Percentiles rank a stretch among this genome's conserved stretches.
Evolutionary conservation across 2,113 vertebrate species (phyloP).

Genomic region (Calyptommatus sinebrachiatus): DNA sequence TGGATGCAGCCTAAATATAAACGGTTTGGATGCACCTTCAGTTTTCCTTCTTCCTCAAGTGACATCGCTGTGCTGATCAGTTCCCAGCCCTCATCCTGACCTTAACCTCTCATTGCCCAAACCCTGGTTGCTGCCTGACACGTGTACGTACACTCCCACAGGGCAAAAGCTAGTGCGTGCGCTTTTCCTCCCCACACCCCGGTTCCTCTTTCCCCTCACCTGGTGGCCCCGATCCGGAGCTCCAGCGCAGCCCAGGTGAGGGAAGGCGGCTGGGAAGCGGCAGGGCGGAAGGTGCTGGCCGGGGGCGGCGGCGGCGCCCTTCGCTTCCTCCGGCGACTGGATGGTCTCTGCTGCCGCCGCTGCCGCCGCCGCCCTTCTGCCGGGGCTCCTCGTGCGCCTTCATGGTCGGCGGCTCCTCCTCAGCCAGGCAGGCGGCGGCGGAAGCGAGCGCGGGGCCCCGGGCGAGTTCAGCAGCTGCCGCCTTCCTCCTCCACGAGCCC

Average conservation of each 20-base stretch:
- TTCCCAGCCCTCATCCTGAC: background rate
- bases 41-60: background rate
- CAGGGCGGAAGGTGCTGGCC: background rate
- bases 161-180: background rate
- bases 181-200: background rate
- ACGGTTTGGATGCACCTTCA: too few species aligned
- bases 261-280: background rate
- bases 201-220: background rate
- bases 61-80: background rate
- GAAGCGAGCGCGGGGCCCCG: slow-evolving; percentile 2
- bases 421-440: background rate
- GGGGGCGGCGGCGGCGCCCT: too few species aligned
- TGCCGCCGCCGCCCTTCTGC: slow-evolving; percentile 1
- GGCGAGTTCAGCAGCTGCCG: background rate
- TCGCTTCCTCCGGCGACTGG: too few species aligned
- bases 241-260: background rate
- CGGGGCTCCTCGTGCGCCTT: background rate
- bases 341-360: too few species aligned
- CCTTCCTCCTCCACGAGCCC: slow-evolving; percentile 15
- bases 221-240: background rate
- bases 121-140: slow-evolving; percentile 27
- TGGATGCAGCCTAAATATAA: too few species aligned
- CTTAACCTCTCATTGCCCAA: slow-evolving; percentile 3
- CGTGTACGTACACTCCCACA: slow-evolving; percentile 30
- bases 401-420: background rate